Evolutionary conservation across 2,888 invertebrate genomes (phyloP).

Genomic region (Tiliacea citrago): DNA sequence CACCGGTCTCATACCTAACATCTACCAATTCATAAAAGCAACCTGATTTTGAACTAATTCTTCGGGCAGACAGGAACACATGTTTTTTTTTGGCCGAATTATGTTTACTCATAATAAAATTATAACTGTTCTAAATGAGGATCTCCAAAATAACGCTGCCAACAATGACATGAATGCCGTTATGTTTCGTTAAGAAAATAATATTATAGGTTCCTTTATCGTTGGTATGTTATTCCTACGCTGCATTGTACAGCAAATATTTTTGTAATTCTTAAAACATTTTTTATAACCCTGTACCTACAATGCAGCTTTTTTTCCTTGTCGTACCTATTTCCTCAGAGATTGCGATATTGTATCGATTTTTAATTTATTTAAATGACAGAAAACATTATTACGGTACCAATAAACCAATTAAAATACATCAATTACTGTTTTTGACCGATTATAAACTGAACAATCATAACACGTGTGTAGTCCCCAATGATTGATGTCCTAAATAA

Average conservation of each 20-base stretch:
- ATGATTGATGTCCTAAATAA: conserved; percentile 11
- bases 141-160: conserved; percentile 38
- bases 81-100: conserved; percentile 3
- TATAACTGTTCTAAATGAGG: conserved; percentile 29
- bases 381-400: not conserved
- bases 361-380: not conserved
- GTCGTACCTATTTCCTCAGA: conserved; percentile 6
- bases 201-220: not conserved
- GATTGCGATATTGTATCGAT: conserved; percentile 6
- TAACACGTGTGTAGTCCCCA: not conserved
- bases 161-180: conserved; percentile 36
- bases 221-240: not conserved
- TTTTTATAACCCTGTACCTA: not conserved
- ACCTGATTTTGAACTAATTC: not conserved
- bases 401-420: not conserved
- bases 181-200: conserved; percentile 28
- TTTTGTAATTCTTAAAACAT: not conserved
- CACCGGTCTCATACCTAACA: not conserved
- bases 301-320: not conserved
- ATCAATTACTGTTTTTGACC: not conserved
- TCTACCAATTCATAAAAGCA: not conserved
- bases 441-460: not conserved
- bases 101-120: conserved; percentile 29
- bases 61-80: not conserved
- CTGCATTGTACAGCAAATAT: not conserved